phyloP scores from a whole-genome alignment of 1,140 invertebrate species.

The Brachionus calyciflorus region DNA sequence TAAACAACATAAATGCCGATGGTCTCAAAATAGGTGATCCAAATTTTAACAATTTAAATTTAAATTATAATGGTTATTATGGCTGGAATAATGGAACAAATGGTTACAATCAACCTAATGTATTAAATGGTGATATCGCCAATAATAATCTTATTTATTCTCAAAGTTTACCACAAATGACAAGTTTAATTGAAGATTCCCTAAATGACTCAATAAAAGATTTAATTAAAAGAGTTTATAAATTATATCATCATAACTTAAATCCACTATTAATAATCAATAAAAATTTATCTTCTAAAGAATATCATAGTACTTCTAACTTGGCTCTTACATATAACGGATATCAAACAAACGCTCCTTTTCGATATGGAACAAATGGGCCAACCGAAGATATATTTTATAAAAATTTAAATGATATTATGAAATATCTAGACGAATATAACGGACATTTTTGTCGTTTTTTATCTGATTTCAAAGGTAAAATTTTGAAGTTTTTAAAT shows the following conservation, averaged over 20 bases:
- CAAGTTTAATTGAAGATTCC: slow-evolving; percentile 30
- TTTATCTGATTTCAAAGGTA: not conserved
- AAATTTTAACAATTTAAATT: not conserved
- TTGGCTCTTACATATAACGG: slow-evolving; percentile 20
- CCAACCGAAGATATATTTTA: not conserved
- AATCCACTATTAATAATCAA: slow-evolving; percentile 9
- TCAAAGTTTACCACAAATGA: not conserved
- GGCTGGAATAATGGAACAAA: not conserved
- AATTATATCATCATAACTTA: slow-evolving; percentile 13
- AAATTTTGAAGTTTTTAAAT: not conserved
- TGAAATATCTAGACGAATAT: slow-evolving; percentile 14
- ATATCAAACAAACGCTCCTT: not conserved
- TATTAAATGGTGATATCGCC: no score
- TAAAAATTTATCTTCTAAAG: not conserved
- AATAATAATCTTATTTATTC: slow-evolving; percentile 2
- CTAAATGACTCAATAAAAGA: slow-evolving; percentile 21
- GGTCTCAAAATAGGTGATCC: not conserved
- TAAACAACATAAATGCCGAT: slow-evolving; percentile 34
- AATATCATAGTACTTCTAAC: not conserved
- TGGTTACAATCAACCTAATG: not conserved
- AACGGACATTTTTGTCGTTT: not conserved
- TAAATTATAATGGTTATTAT: slow-evolving; percentile 23
- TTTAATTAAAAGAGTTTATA: slow-evolving; percentile 23
- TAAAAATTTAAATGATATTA: not conserved
- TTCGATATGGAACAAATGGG: not conserved